Base-by-base conservation (phyloP, 2,797 vertebrate genomes). In the Aeoliscus strigatus region DNA sequence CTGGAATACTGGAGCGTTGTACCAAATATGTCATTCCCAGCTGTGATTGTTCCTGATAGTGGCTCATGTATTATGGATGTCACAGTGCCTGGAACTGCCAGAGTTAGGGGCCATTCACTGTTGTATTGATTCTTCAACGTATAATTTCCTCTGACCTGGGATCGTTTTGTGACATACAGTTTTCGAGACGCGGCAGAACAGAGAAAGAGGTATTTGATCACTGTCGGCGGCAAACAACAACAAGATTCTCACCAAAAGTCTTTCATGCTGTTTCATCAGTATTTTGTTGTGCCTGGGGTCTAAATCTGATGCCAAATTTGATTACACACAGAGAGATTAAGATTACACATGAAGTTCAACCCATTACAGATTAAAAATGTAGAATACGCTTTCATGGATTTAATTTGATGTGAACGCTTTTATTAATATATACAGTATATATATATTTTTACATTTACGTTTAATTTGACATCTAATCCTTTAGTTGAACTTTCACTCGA, bases 21-120 rank as follows among this genome's bases (percentile, higher is more conserved):
- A 55, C 35, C 45, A 37, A 31, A 60, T 50, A 46, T 45, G 64
- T 57, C 46, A 12, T 51, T 51, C 43, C 61, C 51, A 71, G 72
- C 81, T 32, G 53, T 51, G 78, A 84, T 82, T 86, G 85, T 76
- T 82, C 88, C 85, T 82, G 86, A 87, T 88, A 86, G 86, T 66
- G 60, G 75, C 66, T 74, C 72, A 92, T 95, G 81, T 89, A 92
- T 93, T 91, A 94, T 93, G 86, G 80, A 95, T 90, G 81, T 27
- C 6, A 25, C 59, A 77, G 75, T 53, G 51, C 41, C 40, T 48
- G 70, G 67, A 58, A 49, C 57, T 49, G 39, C 70, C 51, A 77
- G 49, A 43, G 52, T 67, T 68, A 46, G 28, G 35, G 55, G 71
- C 56, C 57, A 6, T 48, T 29, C 24, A 10, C 46, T 76, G 65